Conservation (phyloP, 2,797 vertebrate genomes). For the Chiroxiphia lanceolata region DNA sequence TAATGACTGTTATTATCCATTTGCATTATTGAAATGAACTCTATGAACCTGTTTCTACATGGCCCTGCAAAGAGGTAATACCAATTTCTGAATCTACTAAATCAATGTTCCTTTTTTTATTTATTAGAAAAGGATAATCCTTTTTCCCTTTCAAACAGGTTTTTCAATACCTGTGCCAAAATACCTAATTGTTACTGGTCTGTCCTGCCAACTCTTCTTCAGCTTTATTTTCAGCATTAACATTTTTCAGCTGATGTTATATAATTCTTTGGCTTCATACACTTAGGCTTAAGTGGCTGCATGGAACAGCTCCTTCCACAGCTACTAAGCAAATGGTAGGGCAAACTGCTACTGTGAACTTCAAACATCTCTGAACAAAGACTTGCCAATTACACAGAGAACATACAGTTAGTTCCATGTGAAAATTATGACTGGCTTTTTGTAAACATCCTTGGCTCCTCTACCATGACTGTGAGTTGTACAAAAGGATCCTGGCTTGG, state of each 20-base stretch:
- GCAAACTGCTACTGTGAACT: background rate
- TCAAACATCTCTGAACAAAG: constrained; percentile 37
- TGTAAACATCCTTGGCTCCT: constrained; percentile 50
- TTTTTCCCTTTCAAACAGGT: background rate
- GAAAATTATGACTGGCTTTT: constrained; percentile 47
- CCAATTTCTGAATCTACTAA: background rate
- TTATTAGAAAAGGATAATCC: background rate
- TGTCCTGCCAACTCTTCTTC: constrained; percentile 10
- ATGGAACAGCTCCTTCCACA: constrained; percentile 13
- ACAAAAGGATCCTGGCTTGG: constrained; percentile 52
- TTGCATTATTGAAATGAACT: constrained; percentile 14
- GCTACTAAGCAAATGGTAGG: constrained; percentile 23
- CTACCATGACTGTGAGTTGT: constrained; percentile 3
- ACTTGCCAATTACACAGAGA: constrained; percentile 45
- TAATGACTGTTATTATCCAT: constrained; percentile 39
- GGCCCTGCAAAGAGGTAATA: background rate
- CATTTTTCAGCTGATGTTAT: constrained; percentile 28
- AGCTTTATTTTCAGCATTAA: constrained; percentile 44
- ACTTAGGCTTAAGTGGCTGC: constrained; percentile 3
- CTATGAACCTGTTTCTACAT: background rate
- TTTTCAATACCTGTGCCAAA: constrained; percentile 20
- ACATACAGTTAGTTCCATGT: constrained; percentile 57
- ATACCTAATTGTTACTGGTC: background rate
- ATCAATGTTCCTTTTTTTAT: background rate
- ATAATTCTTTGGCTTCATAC: background rate